Percentiles rank a stretch among this genome's conserved stretches.
Evolutionary conservation across 2,113 vertebrate genomes (phyloP).

Genomic region (Xiphophorus maculatus): DNA sequence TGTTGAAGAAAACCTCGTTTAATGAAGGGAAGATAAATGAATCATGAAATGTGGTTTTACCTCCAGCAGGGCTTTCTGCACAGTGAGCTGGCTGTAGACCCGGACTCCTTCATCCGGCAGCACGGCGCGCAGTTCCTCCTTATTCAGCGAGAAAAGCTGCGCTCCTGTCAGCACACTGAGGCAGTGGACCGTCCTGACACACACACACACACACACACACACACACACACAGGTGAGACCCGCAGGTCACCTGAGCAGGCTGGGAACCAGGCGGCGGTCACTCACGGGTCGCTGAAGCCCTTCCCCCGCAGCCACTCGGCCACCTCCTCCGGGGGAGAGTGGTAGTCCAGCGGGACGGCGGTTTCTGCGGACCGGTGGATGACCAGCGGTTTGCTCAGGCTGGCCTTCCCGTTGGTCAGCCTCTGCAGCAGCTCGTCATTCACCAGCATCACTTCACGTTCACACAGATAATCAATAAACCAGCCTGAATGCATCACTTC

Average conservation of each 20-base stretch:
- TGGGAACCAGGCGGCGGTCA: neutral
- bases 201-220: neutral
- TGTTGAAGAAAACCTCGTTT: too few relatives aligned
- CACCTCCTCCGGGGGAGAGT: slow-evolving; percentile 82
- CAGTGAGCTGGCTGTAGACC: slow-evolving; percentile 89
- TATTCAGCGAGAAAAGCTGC: slow-evolving; percentile 84
- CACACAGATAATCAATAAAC: neutral
- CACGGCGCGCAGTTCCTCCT: slow-evolving; percentile 82
- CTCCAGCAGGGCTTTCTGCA: slow-evolving; percentile 87
- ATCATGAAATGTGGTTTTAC: slow-evolving; percentile 33
- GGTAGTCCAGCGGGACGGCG: slow-evolving; percentile 71
- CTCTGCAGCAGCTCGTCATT: slow-evolving; percentile 84
- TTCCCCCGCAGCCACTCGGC: slow-evolving; percentile 86
- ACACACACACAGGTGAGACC: neutral
- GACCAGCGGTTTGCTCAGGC: slow-evolving; percentile 73
- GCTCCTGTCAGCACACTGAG: slow-evolving; percentile 81
- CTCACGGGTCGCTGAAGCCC: slow-evolving; percentile 84
- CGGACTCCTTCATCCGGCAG: slow-evolving; percentile 83
- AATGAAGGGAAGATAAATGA: too few relatives aligned
- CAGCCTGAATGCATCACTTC: too few relatives aligned
- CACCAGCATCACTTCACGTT: slow-evolving; percentile 75
- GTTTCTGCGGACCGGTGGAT: slow-evolving; percentile 82
- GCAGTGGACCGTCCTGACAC: slow-evolving; percentile 77
- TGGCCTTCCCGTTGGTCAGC: slow-evolving; percentile 77
- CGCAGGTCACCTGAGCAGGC: neutral